Base-by-base conservation (phyloP, 1,140 invertebrate genomes). In the Caerostris extrusa region DNA sequence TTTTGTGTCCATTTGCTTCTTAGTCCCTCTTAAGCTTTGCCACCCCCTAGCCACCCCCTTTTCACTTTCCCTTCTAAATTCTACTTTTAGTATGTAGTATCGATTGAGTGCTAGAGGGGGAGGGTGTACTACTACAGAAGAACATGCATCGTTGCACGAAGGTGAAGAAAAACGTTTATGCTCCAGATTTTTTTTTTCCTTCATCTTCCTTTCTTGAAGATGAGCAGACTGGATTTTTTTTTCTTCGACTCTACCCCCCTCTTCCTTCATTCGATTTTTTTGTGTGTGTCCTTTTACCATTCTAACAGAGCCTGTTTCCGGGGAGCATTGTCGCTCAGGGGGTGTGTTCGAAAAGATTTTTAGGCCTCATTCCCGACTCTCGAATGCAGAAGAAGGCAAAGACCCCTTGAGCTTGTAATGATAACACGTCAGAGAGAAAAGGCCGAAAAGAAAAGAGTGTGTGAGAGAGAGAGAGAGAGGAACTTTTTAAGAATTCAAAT, bases 1-100 rank as follows among this genome's bases (percentile, higher is more conserved):
- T 77, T 58, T 90, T 91, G 90, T 91, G 90, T 91, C 90, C 90
- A 91, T 91, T 91, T 91, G 69, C 90, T 83, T 57, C 90, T 91
- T 91, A 83, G 90, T 83, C 77, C 69, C 77, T 67, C 89, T 67
- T 90, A 87, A 87, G 85, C 89, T 69, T 34, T 57, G n/a, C 60
- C 58, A 58, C 81, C n/a, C n/a, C 56, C 57, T 61, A 34, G 5
- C 34, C 10, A 34, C 10, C 12, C 58, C 10, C 34, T 7, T 87
- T 50, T 53, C 17, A 6, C 50, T 77, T 64, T 61, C 10, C 64
- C 50, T 5, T 7, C 50, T 19, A 58, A 91, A 81, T 58, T 91
- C 77, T 53, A 56, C 58, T 83, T 71, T 91, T 83, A 14, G 55
- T 50, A 69, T 90, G 67, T 81, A 57, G 69, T 83, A 91, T 61